phyloP scores from a whole-genome alignment of 2,888 invertebrate genomes.

The Drosophila picticornis region DNA sequence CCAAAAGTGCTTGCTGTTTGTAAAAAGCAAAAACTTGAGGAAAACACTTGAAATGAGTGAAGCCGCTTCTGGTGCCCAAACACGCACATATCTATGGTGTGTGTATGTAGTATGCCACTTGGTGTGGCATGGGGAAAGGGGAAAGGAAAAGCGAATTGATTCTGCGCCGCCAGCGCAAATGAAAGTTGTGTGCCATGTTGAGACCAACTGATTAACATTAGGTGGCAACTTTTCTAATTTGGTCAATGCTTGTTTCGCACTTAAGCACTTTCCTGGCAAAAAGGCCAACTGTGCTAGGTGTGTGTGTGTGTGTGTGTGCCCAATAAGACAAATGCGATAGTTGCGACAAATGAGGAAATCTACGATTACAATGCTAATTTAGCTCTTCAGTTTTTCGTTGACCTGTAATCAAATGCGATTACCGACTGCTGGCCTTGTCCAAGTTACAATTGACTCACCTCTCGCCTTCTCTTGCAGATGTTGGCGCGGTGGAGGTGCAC shows the following conservation, averaged over 20 bases:
- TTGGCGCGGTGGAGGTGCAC: conserved; percentile 71
- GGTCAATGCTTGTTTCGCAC: conserved; percentile 64
- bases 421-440: conserved; percentile 57
- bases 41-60: conserved; percentile 53
- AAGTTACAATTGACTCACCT: conserved; percentile 33
- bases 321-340: conserved; percentile 38
- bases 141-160: conserved; percentile 45
- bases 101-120: neutral
- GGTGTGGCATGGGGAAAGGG: conserved; percentile 7
- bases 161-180: conserved; percentile 70
- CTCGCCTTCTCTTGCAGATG: conserved; percentile 67
- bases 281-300: conserved; percentile 1
- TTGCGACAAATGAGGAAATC: conserved; percentile 59
- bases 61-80: conserved; percentile 24
- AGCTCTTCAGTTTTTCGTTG: conserved; percentile 9
- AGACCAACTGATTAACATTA: conserved; percentile 42
- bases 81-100: conserved; percentile 41
- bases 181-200: conserved; percentile 60
- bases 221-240: conserved; percentile 62
- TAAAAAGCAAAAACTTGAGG: conserved; percentile 29
- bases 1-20: conserved; percentile 19
- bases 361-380: conserved; percentile 41
- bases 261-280: conserved; percentile 61
- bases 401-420: conserved; percentile 70
- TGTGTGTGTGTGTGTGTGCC: conserved; percentile 29